Conservation (phyloP, 1,140 invertebrate genomes). For the Macrotrachela quadricornifera region DNA sequence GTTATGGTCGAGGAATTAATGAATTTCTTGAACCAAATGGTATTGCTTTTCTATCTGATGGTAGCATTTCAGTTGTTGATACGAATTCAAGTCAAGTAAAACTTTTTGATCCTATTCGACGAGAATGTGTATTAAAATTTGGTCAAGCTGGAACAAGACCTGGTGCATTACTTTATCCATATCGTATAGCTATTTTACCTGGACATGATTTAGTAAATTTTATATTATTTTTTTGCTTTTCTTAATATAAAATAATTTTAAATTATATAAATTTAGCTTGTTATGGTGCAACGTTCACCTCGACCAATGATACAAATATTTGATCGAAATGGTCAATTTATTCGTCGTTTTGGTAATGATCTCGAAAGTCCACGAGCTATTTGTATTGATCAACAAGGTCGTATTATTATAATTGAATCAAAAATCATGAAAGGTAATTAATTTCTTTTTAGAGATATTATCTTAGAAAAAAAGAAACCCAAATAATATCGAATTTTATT, state of each 20-base stretch:
- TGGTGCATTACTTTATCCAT: background rate
- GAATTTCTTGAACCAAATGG: too few species aligned
- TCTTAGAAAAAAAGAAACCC: background rate
- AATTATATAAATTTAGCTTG: too few species aligned
- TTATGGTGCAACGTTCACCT: too few species aligned
- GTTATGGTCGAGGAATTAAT: too few species aligned
- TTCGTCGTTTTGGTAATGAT: background rate
- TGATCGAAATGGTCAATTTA: background rate
- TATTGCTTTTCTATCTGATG: conserved; percentile 7
- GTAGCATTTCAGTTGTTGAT: conserved; percentile 22
- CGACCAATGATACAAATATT: background rate
- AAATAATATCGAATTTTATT: too few species aligned
- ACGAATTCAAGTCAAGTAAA: conserved; percentile 23
- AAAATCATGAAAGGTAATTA: background rate
- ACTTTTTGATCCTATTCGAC: conserved; percentile 19
- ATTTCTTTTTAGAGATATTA: background rate
- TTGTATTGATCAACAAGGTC: background rate
- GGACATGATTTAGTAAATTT: too few species aligned
- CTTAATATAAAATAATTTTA: too few species aligned
- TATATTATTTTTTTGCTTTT: too few species aligned
- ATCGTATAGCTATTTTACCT: background rate
- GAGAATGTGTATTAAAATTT: conserved; percentile 19
- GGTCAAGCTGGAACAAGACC: conserved; percentile 7
- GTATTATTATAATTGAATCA: background rate
- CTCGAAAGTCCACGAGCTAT: background rate